Evolutionary conservation across 1,140 invertebrate genomes (phyloP).

Genomic region (Oryctes rhinoceros): DNA sequence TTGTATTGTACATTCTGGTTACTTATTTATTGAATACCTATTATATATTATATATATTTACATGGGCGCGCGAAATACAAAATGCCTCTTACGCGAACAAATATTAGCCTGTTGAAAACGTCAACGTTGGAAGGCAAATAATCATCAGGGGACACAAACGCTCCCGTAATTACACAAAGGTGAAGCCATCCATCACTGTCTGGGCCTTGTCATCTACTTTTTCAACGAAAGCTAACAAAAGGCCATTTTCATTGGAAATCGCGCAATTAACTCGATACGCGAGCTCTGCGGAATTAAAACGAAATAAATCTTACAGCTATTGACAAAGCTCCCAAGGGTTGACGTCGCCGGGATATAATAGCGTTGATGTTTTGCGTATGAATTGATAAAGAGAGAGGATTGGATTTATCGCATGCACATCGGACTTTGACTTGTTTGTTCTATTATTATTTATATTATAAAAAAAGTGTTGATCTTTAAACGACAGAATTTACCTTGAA

Average conservation of each 20-base stretch:
- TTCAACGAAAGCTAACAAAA: slow-evolving; percentile 7
- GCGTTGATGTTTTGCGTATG: background rate
- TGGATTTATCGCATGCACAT: background rate
- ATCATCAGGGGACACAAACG: background rate
- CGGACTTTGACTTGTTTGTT: no score
- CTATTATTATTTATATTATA: no score
- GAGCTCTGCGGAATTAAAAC: background rate
- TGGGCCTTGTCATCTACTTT: slow-evolving; percentile 1
- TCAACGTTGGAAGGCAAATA: background rate
- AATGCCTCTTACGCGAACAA: background rate
- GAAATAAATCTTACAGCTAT: background rate
- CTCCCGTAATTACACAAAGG: background rate
- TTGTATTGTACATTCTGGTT: no score
- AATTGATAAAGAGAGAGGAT: background rate
- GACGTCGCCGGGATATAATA: background rate
- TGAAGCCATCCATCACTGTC: slow-evolving; percentile 8
- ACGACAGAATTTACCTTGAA: no score
- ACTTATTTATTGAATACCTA: no score
- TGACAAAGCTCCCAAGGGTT: background rate
- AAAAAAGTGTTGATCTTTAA: no score
- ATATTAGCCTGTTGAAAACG: background rate
- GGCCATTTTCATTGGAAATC: background rate
- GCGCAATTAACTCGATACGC: background rate
- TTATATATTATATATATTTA: no score
- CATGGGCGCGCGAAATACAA: background rate